These are phyloP conservation scores for Saccostrea glomerata DNA, from an alignment of 1,140 invertebrate species.

Conservation along the genomic window DNA sequence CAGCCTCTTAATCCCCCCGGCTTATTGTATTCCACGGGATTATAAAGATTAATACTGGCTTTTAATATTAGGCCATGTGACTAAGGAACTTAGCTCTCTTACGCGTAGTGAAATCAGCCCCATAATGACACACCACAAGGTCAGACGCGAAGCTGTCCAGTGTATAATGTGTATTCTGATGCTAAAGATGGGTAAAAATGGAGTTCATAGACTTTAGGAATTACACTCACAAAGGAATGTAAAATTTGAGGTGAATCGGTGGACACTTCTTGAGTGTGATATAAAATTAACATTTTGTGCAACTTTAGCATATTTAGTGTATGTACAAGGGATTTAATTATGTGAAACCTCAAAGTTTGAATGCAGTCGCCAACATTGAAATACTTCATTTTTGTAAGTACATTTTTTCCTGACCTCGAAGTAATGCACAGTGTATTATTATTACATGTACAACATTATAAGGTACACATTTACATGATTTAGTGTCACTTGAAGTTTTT, in stretches of 20 bases:
- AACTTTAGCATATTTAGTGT: neutral
- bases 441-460: too few relatives aligned
- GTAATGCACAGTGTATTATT: too few relatives aligned
- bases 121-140: neutral
- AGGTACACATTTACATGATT: too few relatives aligned
- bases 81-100: conserved; percentile 9
- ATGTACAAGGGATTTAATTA: neutral
- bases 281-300: neutral
- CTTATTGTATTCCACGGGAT: conserved; percentile 5
- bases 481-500: too few relatives aligned
- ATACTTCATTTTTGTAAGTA: conserved; percentile 21
- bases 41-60: conserved; percentile 35
- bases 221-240: neutral
- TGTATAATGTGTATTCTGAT: neutral
- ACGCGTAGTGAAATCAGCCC: conserved; percentile 14
- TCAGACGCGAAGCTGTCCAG: neutral
- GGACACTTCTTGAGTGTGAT: neutral
- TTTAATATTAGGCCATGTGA: conserved; percentile 29
- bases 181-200: neutral
- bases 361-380: conserved; percentile 2
- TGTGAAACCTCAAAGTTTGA: neutral
- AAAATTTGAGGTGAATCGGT: neutral
- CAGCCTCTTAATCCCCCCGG: neutral
- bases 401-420: neutral
- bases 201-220: neutral